Base-by-base conservation (phyloP, 2,797 vertebrate genomes). In the Xenopus petersii region DNA sequence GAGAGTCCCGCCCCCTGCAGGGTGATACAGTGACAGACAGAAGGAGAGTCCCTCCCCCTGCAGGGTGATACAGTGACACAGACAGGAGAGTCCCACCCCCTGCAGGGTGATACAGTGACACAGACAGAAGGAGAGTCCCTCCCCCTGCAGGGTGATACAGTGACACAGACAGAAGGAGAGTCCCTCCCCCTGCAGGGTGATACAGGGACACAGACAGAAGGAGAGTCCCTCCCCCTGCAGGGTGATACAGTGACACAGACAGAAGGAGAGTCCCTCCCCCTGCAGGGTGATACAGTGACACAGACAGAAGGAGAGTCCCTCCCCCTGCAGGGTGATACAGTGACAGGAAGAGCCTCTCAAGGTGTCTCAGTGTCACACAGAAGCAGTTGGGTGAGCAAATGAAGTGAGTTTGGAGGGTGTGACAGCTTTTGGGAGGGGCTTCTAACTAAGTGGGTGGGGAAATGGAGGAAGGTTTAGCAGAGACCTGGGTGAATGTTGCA, bases 371-470 rank as follows among this genome's bases (percentile, higher is more conserved):
- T 47, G 70, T 64, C 46, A 64, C 33, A 70, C 58, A 70, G 24
- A 55, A 64, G 48, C 60, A 42, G 3, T 11, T 55, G 13, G 10
- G 47, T 36, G 33, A 36, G 33, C 3, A 21, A 21, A 21, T 21
- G 21, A 21, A 21, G 21, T 21, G 21, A 21, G 46, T 71, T 56
- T 67, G 51, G 21, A 58, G 74, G 74, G 74, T 71, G 68, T 71
- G 56, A 42, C 68, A 56, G 33, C 3, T 36, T 24, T 13, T 48
- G 62, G 42, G 67, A 54, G 56, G 63, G 62, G 56, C 36, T n/a
- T 2, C 5, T 21, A 26, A 10, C 5, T 63, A 3, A 12, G 8
- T 4, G 61, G 10, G 61, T 11, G 13, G 67, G 61, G 17, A n/a
- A 63, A 54, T 62, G 12, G 61, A 49, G 65, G 13, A 64, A 49